These are phyloP conservation scores for Python bivittatus DNA, from an alignment of 2,113 vertebrate species.

Conservation along the genomic window DNA sequence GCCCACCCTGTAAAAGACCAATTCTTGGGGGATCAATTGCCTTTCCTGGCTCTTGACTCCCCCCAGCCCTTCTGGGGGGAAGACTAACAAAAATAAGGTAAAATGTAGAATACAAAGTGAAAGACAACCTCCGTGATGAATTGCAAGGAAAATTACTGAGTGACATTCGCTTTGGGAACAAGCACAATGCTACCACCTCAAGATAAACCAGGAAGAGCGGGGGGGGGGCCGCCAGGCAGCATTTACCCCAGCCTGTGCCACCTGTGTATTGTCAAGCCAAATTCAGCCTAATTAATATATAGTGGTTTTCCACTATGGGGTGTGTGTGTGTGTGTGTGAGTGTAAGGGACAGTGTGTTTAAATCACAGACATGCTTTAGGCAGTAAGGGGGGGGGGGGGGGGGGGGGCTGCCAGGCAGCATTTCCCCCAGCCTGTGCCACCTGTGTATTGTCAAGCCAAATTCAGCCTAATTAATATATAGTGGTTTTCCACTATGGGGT, in stretches of 20 bases:
- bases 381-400: too few species aligned
- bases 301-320: constrained; percentile 16
- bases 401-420: not conserved
- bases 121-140: constrained; percentile 47
- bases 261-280: not conserved
- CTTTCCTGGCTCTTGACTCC: constrained; percentile 33
- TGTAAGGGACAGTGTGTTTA: constrained; percentile 9
- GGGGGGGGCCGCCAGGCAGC: not conserved
- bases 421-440: not conserved
- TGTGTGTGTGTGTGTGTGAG: not conserved
- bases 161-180: constrained; percentile 42
- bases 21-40: constrained; percentile 17
- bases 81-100: constrained; percentile 54
- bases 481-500: constrained; percentile 18
- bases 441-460: not conserved
- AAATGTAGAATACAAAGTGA: constrained; percentile 61
- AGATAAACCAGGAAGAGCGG: not conserved
- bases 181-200: constrained; percentile 35
- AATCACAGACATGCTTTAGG: not conserved
- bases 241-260: not conserved
- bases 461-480: not conserved
- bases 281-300: not conserved
- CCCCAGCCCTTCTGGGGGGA: constrained; percentile 10
- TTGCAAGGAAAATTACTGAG: constrained; percentile 7
- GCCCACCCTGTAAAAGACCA: not conserved